Percentiles rank a stretch among this genome's conserved stretches.
phyloP scores from a whole-genome alignment of 2,113 vertebrate species.

The Strigops habroptila region DNA sequence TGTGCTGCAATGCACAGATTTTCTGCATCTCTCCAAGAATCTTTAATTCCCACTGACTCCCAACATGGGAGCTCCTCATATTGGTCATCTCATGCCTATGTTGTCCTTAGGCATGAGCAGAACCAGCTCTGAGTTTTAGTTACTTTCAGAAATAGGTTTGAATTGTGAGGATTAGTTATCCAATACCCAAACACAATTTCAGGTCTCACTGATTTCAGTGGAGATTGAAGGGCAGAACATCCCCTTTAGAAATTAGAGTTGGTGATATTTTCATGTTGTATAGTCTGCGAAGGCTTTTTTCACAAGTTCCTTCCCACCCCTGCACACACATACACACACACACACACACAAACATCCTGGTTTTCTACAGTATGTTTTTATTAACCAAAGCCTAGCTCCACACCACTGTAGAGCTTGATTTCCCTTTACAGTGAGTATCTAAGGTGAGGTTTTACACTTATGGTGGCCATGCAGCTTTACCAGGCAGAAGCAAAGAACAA shows the following conservation, averaged over 20 bases:
- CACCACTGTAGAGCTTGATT: neutral
- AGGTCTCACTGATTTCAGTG: neutral
- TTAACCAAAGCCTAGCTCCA: neutral
- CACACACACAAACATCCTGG: neutral
- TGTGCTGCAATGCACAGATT: neutral
- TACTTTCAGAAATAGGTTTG: neutral
- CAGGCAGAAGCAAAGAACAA: neutral
- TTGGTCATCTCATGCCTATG: accelerated
- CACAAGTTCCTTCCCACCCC: neutral
- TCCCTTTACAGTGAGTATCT: neutral
- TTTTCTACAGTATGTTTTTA: neutral
- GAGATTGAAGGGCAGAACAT: neutral
- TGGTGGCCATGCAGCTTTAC: neutral
- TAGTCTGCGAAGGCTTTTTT: neutral
- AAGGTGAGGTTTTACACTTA: neutral
- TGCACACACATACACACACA: neutral
- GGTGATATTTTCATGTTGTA: neutral
- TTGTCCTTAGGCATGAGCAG: neutral
- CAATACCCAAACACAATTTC: neutral
- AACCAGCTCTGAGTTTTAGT: neutral
- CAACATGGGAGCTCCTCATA: neutral
- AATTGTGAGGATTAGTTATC: neutral
- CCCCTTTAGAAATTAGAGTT: neutral
- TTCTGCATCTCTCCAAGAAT: neutral
- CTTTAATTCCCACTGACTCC: neutral